phyloP scores from a whole-genome alignment of 2,888 invertebrate genomes.

The Biston betularia region DNA sequence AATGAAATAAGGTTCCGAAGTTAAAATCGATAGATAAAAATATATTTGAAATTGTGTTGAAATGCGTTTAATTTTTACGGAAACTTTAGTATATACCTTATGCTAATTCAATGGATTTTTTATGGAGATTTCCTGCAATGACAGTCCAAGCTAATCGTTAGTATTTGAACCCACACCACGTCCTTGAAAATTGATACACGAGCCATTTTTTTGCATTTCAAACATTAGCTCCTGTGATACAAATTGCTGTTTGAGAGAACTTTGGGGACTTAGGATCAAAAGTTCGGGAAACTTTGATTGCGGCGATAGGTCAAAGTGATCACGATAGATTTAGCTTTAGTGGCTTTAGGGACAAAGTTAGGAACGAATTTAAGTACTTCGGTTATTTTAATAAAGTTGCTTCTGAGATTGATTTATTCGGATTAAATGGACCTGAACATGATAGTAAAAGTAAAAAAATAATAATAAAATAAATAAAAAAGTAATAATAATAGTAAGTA shows the following conservation, averaged over 20 bases:
- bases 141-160: too few species aligned
- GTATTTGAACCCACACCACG: too few species aligned
- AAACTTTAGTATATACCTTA: too few species aligned
- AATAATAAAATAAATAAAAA: too few species aligned
- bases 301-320: slow-evolving; percentile 22
- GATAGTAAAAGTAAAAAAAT: too few species aligned
- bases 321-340: slow-evolving; percentile 18
- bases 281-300: slow-evolving; percentile 21
- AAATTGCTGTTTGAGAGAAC: slow-evolving; percentile 19
- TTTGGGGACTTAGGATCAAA: slow-evolving; percentile 17
- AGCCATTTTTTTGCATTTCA: background rate
- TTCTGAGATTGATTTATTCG: background rate
- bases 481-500: too few species aligned
- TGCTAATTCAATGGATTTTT: too few species aligned
- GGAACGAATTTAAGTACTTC: slow-evolving; percentile 7
- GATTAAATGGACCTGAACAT: background rate
- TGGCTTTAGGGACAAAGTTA: slow-evolving; percentile 11
- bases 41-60: too few species aligned
- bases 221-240: slow-evolving; percentile 12
- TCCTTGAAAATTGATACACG: slow-evolving; percentile 4
- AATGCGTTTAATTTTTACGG: too few species aligned
- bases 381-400: slow-evolving; percentile 4
- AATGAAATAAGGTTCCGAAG: too few species aligned
- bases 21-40: too few species aligned
- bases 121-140: too few species aligned